Evolutionary conservation across 2,888 invertebrate species (phyloP), one percentile per base, ranked within the genome.

Genomic region (Phengaris alcon): DNA sequence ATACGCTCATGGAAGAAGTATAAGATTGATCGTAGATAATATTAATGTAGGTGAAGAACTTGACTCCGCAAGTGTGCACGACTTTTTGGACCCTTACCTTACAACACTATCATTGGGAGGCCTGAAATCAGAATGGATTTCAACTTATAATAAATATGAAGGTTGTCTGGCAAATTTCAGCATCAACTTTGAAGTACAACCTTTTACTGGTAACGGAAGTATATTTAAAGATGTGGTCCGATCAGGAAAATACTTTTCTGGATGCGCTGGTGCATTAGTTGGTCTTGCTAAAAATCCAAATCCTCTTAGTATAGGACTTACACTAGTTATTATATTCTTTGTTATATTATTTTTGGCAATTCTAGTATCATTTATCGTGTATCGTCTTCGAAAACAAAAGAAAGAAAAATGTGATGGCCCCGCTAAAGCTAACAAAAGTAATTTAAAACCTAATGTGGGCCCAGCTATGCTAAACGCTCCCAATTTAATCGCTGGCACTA

Each of bases 321-420:
- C 98, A 0, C 93, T 99, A 54, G 98, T 99, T 35, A 97, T 98
- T 78, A 97, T 98, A 46, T 98, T 99, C 93, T 98, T 99, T 85
- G 96, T 97, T 7, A 97, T 98, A 77, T 91, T 98, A 13, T 94
- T 98, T 74, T 96, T 98, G 12, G 98, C 98, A 13, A 98, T 98
- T 82, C 94, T 97, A 76, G 97, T 97, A 35, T 98, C 98, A 73
- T 98, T 98, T 84, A 95, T 98, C n/a, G 97, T 98, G 64, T 98
- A 98, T 87, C 95, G 98, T 68, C 94, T 98, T 78, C 95, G 98
- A 22, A 96, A 97, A 75, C 97, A 98, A 86, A 97, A 96, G 86
- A 97, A 97, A 87, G 97, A 98, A 86, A 98, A 98, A 85, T 95
- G 95, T 13, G 96, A 96, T 12, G 94, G 94, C 46, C 87, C 95